These are phyloP conservation scores for Caprella mutica DNA, from an alignment of 2,888 invertebrate species.

Conservation along the genomic window DNA sequence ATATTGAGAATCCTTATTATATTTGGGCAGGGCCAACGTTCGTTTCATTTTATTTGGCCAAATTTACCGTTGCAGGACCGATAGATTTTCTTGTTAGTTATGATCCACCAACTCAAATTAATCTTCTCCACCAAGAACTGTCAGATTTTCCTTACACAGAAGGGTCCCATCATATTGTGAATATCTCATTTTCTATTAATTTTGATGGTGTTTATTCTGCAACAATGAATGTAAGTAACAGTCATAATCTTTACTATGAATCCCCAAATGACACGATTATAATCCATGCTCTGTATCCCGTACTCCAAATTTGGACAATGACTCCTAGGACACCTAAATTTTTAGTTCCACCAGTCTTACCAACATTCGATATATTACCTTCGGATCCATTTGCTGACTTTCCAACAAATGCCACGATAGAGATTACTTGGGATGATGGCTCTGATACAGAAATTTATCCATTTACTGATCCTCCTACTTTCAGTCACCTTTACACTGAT, in stretches of 20 bases:
- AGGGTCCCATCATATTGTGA: background rate
- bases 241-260: background rate
- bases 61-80: too few relatives aligned
- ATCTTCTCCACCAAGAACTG: too few relatives aligned
- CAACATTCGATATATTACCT: too few relatives aligned
- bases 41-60: too few relatives aligned
- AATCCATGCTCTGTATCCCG: background rate
- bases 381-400: too few relatives aligned
- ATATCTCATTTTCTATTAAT: background rate
- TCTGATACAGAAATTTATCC: conserved; percentile 5
- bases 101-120: too few relatives aligned
- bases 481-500: conserved; percentile 32
- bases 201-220: background rate
- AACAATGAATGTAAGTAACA: background rate
- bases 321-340: too few relatives aligned
- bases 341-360: too few relatives aligned
- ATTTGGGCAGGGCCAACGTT: too few relatives aligned
- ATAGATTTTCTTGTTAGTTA: too few relatives aligned
- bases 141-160: conserved; percentile 1
- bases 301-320: background rate
- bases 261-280: conserved; percentile 1
- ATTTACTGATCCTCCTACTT: conserved; percentile 15
- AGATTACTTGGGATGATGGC: conserved; percentile 29
- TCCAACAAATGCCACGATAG: conserved; percentile 30
- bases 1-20: conserved; percentile 16